Percentiles rank a stretch among this genome's conserved stretches.
Evolutionary conservation across 2,888 invertebrate genomes (phyloP).

Genomic region (Cenopis cana): DNA sequence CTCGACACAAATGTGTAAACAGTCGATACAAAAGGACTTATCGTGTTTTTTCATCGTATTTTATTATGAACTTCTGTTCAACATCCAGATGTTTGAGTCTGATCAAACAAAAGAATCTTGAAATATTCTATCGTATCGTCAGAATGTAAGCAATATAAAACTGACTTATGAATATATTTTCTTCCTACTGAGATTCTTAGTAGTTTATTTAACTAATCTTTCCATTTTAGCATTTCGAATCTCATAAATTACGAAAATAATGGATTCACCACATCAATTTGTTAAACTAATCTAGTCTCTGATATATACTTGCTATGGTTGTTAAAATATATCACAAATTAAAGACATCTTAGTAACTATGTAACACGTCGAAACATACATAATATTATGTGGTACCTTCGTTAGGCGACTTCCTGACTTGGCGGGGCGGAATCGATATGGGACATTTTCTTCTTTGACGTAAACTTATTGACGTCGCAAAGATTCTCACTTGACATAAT

Average conservation of each 20-base stretch:
- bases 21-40: slow-evolving; percentile 84
- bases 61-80: slow-evolving; percentile 85
- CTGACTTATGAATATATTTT: slow-evolving; percentile 75
- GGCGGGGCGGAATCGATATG: too few species aligned
- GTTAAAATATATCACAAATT: background rate
- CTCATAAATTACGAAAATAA: background rate
- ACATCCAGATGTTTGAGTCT: slow-evolving; percentile 82
- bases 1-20: slow-evolving; percentile 68
- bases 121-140: slow-evolving; percentile 73
- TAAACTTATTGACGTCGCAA: too few species aligned
- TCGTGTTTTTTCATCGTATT: slow-evolving; percentile 83
- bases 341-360: too few species aligned
- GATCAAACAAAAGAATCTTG: slow-evolving; percentile 84
- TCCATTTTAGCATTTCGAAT: slow-evolving; percentile 1
- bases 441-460: too few species aligned
- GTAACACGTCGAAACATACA: background rate
- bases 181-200: slow-evolving; percentile 74
- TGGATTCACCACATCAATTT: background rate
- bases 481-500: too few species aligned
- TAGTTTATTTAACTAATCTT: slow-evolving; percentile 59
- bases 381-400: slow-evolving; percentile 12
- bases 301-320: background rate
- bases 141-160: slow-evolving; percentile 75
- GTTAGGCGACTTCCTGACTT: too few species aligned
- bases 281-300: background rate